These are phyloP conservation scores for Acridotheres tristis DNA, from an alignment of 2,797 vertebrate species.

Conservation along the genomic window DNA sequence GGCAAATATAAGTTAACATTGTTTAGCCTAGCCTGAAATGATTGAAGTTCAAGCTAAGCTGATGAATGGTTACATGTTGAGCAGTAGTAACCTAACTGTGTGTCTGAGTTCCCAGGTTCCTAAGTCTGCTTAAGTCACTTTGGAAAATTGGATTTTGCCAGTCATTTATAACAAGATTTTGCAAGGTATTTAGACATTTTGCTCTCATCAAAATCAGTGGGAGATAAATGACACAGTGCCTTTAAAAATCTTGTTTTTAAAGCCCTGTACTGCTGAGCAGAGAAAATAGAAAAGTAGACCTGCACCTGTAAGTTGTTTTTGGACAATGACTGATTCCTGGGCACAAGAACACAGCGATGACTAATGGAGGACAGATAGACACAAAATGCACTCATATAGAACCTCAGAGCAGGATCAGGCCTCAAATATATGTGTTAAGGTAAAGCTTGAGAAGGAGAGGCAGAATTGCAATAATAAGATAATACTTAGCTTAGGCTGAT, in stretches of 20 bases:
- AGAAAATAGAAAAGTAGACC: neutral
- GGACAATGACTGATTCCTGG: neutral
- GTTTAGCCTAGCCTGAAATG: constrained; percentile 15
- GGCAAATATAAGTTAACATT: neutral
- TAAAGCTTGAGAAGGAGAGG: neutral
- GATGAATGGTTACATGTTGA: constrained; percentile 37
- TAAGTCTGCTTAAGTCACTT: constrained; percentile 57
- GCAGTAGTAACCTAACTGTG: constrained; percentile 28
- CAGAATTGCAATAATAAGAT: neutral
- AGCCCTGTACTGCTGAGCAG: neutral
- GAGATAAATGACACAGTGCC: neutral
- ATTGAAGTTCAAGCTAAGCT: constrained; percentile 36
- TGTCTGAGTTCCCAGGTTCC: neutral
- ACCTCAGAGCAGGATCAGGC: neutral
- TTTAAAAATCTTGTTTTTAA: constrained; percentile 25
- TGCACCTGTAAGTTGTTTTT: neutral
- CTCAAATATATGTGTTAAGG: neutral
- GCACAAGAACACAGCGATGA: neutral
- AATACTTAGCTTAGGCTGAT: neutral
- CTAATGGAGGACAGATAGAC: neutral
- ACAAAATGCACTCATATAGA: neutral
- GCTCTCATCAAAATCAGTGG: constrained; percentile 31
- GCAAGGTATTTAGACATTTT: constrained; percentile 50
- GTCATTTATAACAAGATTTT: constrained; percentile 60
- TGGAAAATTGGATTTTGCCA: constrained; percentile 57